These are phyloP conservation scores for Sebastes minor DNA, from an alignment of 2,797 vertebrate genomes.

Conservation along the genomic window DNA sequence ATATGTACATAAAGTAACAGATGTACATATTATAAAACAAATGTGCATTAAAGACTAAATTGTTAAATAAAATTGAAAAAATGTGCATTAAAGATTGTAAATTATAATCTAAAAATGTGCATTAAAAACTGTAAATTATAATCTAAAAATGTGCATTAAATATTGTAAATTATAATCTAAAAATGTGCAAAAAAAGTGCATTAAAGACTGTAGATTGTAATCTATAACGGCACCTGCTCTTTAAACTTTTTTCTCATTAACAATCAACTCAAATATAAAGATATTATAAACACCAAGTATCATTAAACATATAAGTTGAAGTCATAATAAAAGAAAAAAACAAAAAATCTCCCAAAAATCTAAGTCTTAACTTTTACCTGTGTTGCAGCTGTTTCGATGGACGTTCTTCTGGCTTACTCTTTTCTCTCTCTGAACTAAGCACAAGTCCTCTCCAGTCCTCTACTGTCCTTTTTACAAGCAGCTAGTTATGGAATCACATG, in stretches of 20 bases:
- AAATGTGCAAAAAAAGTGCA: no score
- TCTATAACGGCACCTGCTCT: neutral
- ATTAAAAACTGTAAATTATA: neutral
- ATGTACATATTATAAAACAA: no score
- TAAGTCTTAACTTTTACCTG: slow-evolving; percentile 37
- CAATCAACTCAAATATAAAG: neutral
- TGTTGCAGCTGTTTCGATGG: neutral
- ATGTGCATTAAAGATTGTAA: no score
- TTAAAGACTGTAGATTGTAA: neutral
- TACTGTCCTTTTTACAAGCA: slow-evolving; percentile 25
- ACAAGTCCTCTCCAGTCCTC: neutral
- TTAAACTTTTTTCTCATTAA: neutral
- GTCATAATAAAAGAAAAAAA: neutral
- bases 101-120: no score
- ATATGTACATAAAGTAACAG: no score
- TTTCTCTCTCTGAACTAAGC: slow-evolving; percentile 2
- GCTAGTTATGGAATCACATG: slow-evolving; percentile 54
- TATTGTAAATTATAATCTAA: no score
- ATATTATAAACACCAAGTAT: neutral
- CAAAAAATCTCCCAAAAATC: neutral
- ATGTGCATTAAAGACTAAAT: no score
- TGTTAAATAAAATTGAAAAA: no score
- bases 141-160: neutral
- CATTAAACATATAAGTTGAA: neutral
- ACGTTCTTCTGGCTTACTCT: neutral